Evolutionary conservation across 2,113 vertebrate species (phyloP), one percentile per base, ranked within the genome.

Genomic region (Sisor rabdophorus): DNA sequence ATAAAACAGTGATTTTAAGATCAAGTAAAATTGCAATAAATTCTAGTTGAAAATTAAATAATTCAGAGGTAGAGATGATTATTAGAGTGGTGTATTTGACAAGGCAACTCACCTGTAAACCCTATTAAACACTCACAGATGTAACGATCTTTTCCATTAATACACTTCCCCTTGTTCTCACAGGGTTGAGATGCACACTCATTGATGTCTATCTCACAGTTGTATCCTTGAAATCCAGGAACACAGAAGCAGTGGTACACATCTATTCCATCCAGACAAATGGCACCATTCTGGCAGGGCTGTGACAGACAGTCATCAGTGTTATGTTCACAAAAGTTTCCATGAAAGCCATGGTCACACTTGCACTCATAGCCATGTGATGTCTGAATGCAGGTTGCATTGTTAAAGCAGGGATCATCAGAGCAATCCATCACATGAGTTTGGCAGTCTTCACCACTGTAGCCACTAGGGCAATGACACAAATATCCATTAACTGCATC

Each of bases 191-290:
- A 98, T 0, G 95, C 96, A 11, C 97, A 99, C 84, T 99, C 97
- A 0, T 99, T 93, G 78, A 99, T 99, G 88, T 99, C 96, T 78
- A 99, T 89, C 71, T 98, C 95, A 36, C 97, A 99, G 90, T 86
- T 90, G 73, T 89, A 91, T 19, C 97, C 97, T 83, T 99, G 97
- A 89, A 96, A 99, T 1, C 97, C 97, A 0, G 97, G 97, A 76
- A 99, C 97, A 0, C 97, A 99, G 90, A 94, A 99, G 73, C 97
- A 99, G 85, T 90, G 91, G 84, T 95, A 98, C 70, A 82, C 77
- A 0, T 82, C 73, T 15, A 88, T 58, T 0, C 88, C 80, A 32
- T 95, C 91, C 56, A 91, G 82, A 83, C 97, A 99, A 86, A 98
- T 94, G 80, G 97, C 97, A 0, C 95, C 95, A 0, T 99, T 98